Evolutionary conservation across 2,113 vertebrate genomes (phyloP).

Genomic region (Thamnophis sirtalis): DNA sequence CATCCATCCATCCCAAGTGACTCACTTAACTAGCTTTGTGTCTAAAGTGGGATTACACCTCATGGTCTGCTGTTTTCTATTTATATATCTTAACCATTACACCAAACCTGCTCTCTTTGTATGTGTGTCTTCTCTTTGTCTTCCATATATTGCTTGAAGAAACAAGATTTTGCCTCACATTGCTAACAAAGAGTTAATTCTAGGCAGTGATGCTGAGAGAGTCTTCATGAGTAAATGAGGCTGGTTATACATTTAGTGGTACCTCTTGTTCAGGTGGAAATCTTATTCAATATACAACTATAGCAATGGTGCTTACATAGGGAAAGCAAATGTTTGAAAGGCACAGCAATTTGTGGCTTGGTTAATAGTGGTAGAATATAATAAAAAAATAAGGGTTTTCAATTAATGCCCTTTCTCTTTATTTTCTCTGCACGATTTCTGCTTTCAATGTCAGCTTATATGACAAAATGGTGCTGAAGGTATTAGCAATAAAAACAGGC

Average conservation of each 20-base stretch:
- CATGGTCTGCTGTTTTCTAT: not conserved
- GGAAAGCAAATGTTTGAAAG: constrained; percentile 40
- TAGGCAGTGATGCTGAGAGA: not conserved
- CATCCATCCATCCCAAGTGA: not conserved
- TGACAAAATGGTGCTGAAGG: constrained; percentile 51
- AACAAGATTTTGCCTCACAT: not conserved
- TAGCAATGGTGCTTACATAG: constrained; percentile 42
- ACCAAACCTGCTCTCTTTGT: not conserved
- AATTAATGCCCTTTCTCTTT: constrained; percentile 53
- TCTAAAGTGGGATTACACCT: not conserved
- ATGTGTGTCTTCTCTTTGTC: not conserved
- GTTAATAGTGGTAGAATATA: constrained; percentile 51
- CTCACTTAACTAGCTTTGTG: not conserved
- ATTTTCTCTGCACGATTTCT: constrained; percentile 56
- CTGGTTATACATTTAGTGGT: not conserved
- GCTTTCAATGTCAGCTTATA: constrained; percentile 57
- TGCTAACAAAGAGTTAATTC: constrained; percentile 6
- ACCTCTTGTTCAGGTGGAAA: constrained; percentile 23
- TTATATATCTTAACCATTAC: not conserved
- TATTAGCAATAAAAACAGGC: constrained; percentile 56
- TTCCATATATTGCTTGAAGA: not conserved
- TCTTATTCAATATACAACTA: constrained; percentile 34
- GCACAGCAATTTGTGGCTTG: constrained; percentile 48
- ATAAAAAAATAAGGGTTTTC: constrained; percentile 52
- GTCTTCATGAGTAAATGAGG: constrained; percentile 21